phyloP scores from a whole-genome alignment of 2,888 invertebrate genomes.

The Phytoseiulus persimilis region DNA sequence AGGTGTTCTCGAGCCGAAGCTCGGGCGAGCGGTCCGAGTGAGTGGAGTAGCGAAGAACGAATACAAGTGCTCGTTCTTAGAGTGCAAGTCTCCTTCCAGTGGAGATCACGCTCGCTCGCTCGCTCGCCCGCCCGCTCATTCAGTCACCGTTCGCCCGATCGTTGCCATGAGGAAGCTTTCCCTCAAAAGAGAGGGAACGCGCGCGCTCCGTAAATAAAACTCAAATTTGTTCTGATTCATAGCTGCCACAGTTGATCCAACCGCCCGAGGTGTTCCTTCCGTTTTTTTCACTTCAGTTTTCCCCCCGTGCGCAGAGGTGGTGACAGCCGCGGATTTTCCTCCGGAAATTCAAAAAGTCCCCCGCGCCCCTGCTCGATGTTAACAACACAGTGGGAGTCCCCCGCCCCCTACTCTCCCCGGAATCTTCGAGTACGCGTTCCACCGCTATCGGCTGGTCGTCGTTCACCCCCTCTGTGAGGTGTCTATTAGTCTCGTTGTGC shows the following conservation, averaged over 20 bases:
- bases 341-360: neutral
- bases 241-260: neutral
- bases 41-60: neutral
- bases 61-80: neutral
- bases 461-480: neutral
- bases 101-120: neutral
- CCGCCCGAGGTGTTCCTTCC: neutral
- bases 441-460: neutral
- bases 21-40: neutral
- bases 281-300: neutral
- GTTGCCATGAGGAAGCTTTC: neutral
- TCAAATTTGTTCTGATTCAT: neutral
- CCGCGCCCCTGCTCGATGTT: neutral
- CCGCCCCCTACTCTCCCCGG: no score
- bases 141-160: neutral
- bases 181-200: neutral
- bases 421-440: neutral
- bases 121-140: neutral
- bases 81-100: neutral
- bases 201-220: neutral
- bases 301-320: neutral
- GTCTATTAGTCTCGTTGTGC: neutral
- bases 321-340: neutral
- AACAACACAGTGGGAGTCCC: neutral
- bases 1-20: neutral